Base-by-base conservation (phyloP, 2,888 invertebrate species). In the Lumbricus terrestris region DNA sequence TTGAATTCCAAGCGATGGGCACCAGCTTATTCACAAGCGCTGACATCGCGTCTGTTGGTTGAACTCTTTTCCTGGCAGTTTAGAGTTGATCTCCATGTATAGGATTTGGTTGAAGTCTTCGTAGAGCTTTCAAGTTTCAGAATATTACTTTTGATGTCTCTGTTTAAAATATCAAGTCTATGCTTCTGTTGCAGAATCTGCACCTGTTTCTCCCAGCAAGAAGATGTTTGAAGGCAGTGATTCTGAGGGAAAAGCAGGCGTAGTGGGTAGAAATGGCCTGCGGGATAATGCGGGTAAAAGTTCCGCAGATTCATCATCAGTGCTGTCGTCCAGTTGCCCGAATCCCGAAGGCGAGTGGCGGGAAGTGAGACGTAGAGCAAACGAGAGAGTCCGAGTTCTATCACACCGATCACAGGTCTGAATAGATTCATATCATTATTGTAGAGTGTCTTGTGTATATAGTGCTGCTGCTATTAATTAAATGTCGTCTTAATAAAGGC, bases 321-420 rank as follows among this genome's bases (percentile, higher is more conserved):
- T 92, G 15, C 91, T 94, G 47, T 94, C 94, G 11, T 93, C 94
- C 37, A 95, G 94, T 90, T 94, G 94, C 2, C 94, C 94, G 6
- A 94, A 93, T 29, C 93, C 94, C n/a, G 95, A 95, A 91, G 96
- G 96, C 89, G 95, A 95, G 90, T 96, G 96, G 96, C 95, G 95
- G 93, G 96, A 96, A 95, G 96, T 96, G 92, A 93, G 92, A 34
- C 89, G 90, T 34, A 90, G 54, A 37, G 83, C 90, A 15, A 83
- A 40, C 29, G 91, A 91, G 83, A 90, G 90, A 90, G 13, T 33
- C 29, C 90, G 69, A n/a, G 69, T n/a, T 4, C 69, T n/a, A 69
- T 69, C 69, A n/a, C 69, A 69, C 69, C 29, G 69, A 69, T 69
- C 69, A 69, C 69, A 69, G 69, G 69, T 69, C 69, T 29, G 69